Evolutionary conservation across 1,140 invertebrate species (phyloP).

Genomic region (Acyrthosiphon pisum): DNA sequence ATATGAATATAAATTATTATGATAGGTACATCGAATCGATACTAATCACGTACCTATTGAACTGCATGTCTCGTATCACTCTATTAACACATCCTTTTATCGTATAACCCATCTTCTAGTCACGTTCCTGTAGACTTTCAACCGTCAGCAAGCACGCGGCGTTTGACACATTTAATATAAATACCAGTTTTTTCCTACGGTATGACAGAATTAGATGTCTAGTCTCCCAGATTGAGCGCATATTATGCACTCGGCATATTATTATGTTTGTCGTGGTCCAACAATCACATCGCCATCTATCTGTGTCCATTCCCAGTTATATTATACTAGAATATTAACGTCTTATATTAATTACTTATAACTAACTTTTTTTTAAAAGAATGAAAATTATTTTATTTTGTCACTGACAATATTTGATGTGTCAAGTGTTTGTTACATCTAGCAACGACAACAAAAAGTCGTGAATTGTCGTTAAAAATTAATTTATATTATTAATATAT

Average conservation of each 20-base stretch:
- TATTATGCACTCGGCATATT: not conserved
- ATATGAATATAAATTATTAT: too few relatives aligned
- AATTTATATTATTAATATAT: not conserved
- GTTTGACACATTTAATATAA: slow-evolving; percentile 17
- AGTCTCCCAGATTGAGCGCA: not conserved
- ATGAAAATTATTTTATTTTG: not conserved
- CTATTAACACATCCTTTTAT: too few relatives aligned
- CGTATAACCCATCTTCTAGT: not conserved
- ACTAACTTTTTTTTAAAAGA: too few relatives aligned
- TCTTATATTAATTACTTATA: too few relatives aligned
- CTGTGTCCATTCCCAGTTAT: not conserved
- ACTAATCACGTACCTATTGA: not conserved
- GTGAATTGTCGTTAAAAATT: not conserved
- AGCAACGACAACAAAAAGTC: not conserved
- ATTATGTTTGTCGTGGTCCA: not conserved
- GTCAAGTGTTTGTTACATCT: not conserved
- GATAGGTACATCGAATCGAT: too few relatives aligned
- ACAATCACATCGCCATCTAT: too few relatives aligned
- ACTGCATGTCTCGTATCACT: not conserved
- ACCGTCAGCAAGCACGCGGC: not conserved
- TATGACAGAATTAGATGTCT: not conserved
- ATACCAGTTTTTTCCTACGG: not conserved
- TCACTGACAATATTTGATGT: not conserved
- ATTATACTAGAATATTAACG: not conserved
- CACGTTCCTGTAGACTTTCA: not conserved